Conservation (phyloP, 2,888 invertebrate species). For the Agrochola litura region DNA sequence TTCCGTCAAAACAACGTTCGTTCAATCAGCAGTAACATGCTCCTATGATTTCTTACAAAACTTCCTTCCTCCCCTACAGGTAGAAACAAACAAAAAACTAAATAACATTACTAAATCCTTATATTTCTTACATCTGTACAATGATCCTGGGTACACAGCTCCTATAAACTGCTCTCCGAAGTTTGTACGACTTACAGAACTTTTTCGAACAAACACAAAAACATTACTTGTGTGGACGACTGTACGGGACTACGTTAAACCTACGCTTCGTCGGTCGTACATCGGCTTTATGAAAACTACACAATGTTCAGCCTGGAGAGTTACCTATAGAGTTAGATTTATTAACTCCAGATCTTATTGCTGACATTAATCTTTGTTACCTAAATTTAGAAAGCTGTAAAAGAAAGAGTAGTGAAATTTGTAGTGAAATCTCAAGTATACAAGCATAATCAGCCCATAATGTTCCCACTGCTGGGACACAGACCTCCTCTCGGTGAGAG, state of each 20-base stretch:
- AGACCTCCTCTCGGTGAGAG: no score
- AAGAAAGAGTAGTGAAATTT: background rate
- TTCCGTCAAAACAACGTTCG: background rate
- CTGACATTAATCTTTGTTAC: background rate
- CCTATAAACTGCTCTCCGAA: slow-evolving; percentile 39
- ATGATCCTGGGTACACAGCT: slow-evolving; percentile 48
- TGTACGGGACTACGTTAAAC: slow-evolving; percentile 35
- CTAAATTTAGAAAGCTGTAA: background rate
- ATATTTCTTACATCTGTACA: slow-evolving; percentile 45
- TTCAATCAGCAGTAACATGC: slow-evolving; percentile 44
- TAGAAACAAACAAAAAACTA: slow-evolving; percentile 44
- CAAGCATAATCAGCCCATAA: no score
- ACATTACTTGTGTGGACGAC: slow-evolving; percentile 51
- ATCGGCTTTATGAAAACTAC: slow-evolving; percentile 12
- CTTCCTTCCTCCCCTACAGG: background rate
- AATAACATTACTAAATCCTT: slow-evolving; percentile 43
- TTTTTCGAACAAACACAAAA: slow-evolving; percentile 55
- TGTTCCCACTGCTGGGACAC: no score
- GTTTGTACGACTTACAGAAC: slow-evolving; percentile 46
- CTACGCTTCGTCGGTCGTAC: background rate
- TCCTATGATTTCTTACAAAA: slow-evolving; percentile 19
- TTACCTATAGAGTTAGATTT: background rate
- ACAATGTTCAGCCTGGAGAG: background rate
- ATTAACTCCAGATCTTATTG: background rate
- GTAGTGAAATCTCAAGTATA: background rate